Conservation (phyloP, 2,888 invertebrate genomes). For the Pachymerium ferrugineum region DNA sequence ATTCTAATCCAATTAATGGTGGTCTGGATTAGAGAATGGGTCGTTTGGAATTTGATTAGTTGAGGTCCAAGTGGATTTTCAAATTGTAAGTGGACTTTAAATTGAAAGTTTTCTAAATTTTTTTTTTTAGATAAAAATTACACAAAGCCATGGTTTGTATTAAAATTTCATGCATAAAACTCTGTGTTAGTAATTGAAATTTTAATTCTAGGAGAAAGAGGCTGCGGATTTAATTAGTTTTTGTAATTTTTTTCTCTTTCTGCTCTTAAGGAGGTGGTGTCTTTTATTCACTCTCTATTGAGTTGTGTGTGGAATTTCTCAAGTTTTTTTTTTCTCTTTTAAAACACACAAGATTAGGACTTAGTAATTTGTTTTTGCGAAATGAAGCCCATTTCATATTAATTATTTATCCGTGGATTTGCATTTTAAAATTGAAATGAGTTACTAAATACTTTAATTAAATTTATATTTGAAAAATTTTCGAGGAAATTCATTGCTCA, state of each 20-base stretch:
- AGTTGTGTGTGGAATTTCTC: background rate
- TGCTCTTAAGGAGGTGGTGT: background rate
- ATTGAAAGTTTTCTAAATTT: background rate
- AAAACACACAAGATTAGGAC: no score
- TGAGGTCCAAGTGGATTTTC: background rate
- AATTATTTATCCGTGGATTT: no score
- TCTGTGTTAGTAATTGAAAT: slow-evolving; percentile 2
- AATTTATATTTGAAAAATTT: no score
- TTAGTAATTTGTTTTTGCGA: no score
- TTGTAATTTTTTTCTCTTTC: background rate
- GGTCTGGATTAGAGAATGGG: background rate
- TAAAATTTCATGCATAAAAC: background rate
- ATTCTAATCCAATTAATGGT: background rate
- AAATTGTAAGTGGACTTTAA: background rate
- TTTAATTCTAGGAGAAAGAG: background rate
- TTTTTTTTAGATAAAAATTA: background rate
- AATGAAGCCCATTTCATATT: no score
- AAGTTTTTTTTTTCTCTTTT: background rate
- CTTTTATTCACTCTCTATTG: background rate
- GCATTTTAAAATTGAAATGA: no score
- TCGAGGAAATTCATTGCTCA: no score
- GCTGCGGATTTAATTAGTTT: background rate
- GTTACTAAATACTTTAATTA: no score
- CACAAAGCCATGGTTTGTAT: background rate
- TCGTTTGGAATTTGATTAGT: background rate